These are phyloP conservation scores for Scaptomyza pallida DNA, from an alignment of 1,140 invertebrate species.

Conservation along the genomic window DNA sequence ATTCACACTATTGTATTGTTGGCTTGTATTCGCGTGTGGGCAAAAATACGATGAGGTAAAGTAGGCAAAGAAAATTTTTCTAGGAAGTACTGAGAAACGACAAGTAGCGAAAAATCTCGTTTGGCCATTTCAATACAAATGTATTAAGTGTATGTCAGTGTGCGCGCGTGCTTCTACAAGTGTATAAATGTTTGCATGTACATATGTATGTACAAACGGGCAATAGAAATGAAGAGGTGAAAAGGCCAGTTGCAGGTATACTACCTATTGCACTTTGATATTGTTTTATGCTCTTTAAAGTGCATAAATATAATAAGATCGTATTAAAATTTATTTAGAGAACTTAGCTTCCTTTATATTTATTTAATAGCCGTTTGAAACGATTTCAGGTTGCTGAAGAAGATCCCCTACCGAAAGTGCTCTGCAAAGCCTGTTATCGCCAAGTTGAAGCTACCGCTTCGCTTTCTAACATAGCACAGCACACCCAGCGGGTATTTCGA, in stretches of 20 bases:
- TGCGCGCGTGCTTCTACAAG: background rate
- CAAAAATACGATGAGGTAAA: slow-evolving; percentile 23
- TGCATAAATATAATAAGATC: background rate
- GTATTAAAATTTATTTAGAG: too few relatives aligned
- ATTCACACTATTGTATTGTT: background rate
- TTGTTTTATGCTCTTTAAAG: background rate
- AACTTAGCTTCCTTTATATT: too few relatives aligned
- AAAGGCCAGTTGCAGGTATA: background rate
- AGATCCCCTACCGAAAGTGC: slow-evolving; percentile 72
- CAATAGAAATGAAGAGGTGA: background rate
- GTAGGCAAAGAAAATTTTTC: slow-evolving; percentile 52
- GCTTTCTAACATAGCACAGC: slow-evolving; percentile 77
- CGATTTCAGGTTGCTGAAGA: slow-evolving; percentile 64
- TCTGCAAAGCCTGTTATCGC: slow-evolving; percentile 78
- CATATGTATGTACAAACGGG: background rate
- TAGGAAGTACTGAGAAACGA: slow-evolving; percentile 20
- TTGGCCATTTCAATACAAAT: slow-evolving; percentile 23
- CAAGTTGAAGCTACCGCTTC: slow-evolving; percentile 79
- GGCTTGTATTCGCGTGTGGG: slow-evolving; percentile 18
- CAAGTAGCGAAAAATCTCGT: slow-evolving; percentile 30
- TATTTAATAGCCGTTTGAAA: background rate
- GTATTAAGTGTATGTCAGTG: background rate
- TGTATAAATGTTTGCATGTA: background rate
- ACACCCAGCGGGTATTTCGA: slow-evolving; percentile 71
- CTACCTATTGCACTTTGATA: slow-evolving; percentile 2